Base-by-base conservation (phyloP, 2,888 invertebrate genomes). In the Bursaphelenchus okinawaensis region DNA sequence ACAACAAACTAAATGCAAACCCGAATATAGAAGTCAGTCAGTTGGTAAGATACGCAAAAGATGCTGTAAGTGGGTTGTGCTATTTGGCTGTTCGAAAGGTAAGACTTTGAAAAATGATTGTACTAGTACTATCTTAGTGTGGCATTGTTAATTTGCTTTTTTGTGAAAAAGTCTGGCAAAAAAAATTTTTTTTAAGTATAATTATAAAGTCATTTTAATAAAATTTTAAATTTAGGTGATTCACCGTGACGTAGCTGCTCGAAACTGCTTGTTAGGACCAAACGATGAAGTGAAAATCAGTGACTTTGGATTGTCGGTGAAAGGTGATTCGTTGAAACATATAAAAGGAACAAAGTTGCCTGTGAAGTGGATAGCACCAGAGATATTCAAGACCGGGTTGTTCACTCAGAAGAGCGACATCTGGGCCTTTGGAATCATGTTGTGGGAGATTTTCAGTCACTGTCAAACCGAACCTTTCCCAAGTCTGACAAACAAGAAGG, bases 271-370 rank as follows among this genome's bases (percentile, higher is more conserved):
- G 16, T 4, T 60, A 1, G 60, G 60, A 9, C 16, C 9, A 22
- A 55, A 60, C 16, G 60, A 60, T 56, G 60, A 60, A 1, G 60
- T 60, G 19, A 60, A 60, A 7, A 60, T 60, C 3, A 23, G 23
- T 4, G 60, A 60, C 56, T 60, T 60, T 26, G 60, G 60, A 19
- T 26, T 60, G 52, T 60, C 60, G 2, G 12, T 12, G 2, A 12
- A 26, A 23, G 27, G 40, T 12, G 54, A 26, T n/a, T 16, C 12
- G 54, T 54, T 54, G 2, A 23, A 23, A 54, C 12, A 16, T n/a
- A 19, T n/a, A 19, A 23, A 54, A 54, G 27, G 27, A 27, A 54
- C 16, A 12, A 54, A 4, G 19, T 12, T 54, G 1, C 54, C 27
- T 12, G 54, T 54, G 1, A 54, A 54, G 19, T 54, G 54, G 54